Evolutionary conservation across 2,113 vertebrate genomes (phyloP).

Genomic region (Cervus canadensis): DNA sequence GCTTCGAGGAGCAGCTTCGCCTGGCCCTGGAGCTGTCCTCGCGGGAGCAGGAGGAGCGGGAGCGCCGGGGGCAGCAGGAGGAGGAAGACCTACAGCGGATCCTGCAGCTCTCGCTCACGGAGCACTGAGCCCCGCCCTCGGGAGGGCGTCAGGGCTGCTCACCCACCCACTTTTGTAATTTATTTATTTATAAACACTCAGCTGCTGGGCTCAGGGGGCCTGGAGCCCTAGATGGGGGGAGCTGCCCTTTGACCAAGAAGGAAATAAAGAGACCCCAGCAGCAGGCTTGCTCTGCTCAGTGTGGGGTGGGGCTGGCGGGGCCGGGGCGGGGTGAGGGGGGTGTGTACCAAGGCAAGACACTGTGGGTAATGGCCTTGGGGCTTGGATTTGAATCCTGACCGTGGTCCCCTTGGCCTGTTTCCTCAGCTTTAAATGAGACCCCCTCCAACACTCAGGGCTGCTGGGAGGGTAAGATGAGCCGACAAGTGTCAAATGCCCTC

Average conservation of each 20-base stretch:
- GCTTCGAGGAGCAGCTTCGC: slow-evolving; percentile 92
- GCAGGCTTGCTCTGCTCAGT: background rate
- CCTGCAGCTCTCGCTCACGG: slow-evolving; percentile 92
- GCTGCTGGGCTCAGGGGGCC: slow-evolving; percentile 37
- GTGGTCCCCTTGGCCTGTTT: background rate
- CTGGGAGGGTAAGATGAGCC: background rate
- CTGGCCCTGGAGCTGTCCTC: slow-evolving; percentile 93
- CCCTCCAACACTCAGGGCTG: background rate
- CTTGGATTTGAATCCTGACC: background rate
- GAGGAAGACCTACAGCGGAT: slow-evolving; percentile 93
- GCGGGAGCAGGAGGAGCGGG: slow-evolving; percentile 89
- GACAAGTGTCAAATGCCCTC: background rate
- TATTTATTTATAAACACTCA: slow-evolving; percentile 70
- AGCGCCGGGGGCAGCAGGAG: slow-evolving; percentile 81
- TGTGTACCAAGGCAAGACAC: too few relatives aligned
- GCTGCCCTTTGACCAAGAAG: background rate
- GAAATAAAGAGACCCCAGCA: slow-evolving; percentile 66
- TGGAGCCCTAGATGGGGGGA: slow-evolving; percentile 17
- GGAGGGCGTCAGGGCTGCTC: background rate
- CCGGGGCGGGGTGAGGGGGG: too few relatives aligned
- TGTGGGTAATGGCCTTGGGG: background rate
- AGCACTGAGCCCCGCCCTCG: slow-evolving; percentile 83
- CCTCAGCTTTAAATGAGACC: background rate
- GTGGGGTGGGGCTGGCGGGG: too few relatives aligned
- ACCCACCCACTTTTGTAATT: slow-evolving; percentile 59